Base-by-base conservation (phyloP, 2,113 vertebrate species). In the Hyperopisus bebe region DNA sequence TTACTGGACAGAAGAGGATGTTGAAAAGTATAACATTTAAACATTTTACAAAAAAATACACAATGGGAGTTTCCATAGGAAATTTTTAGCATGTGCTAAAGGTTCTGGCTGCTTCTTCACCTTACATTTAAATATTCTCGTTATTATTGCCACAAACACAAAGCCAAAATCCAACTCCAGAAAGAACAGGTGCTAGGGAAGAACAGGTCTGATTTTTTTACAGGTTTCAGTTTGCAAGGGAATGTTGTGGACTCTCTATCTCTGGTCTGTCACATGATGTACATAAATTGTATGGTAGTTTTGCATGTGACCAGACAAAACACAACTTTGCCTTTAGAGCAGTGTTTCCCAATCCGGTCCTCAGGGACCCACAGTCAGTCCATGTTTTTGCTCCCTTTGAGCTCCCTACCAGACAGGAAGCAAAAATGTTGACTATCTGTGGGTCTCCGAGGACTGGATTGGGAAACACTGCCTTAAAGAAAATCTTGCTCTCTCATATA, bases 21-120 rank as follows among this genome's bases (percentile, higher is more conserved):
- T 42, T 47, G 10, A 86, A 50, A n/a, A 90, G 80, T 48, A 39
- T 50, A 66, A 85, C 58, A 10, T 89, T 88, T 46, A 47, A 31
- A 88, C 58, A 70, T 66, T 89, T 89, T 84, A 89, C 88, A 85
- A 46, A 62, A 58, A 87, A 84, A 51, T 58, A 31, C 35, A 85
- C 82, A 84, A 85, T 62, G 35, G 42, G 51, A 62, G 80, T 89
- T 89, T 85, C 80, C 35, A 44, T 62, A 47, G 89, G 51, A 89
- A 53, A 46, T 58, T 46, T 58, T 89, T 48, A 85, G 31, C 50
- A 39, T 48, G 31, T 80, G 66, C 70, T 74, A 55, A 50, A 42
- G 3, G 19, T 62, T 19, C 35, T 27, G 77, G 39, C 21, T 51
- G 85, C 46, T 39, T 83, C 35, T 82, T 47, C 55, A 51, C 51